Base-by-base conservation (phyloP, 2,888 invertebrate species). In the Agrotis segetum region DNA sequence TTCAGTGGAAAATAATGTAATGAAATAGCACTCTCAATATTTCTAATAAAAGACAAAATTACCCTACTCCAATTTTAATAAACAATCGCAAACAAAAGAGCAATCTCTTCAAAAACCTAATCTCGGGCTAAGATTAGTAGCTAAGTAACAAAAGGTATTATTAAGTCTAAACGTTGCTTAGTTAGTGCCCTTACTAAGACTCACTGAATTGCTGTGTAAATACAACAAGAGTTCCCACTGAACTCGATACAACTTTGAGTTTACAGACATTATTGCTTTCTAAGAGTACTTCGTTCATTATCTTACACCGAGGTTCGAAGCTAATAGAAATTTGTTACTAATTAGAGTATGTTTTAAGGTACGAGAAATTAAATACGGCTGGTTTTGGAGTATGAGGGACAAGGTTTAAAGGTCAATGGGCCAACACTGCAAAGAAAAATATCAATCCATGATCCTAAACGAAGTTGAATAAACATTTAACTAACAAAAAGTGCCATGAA, bases 191-290 rank as follows among this genome's bases (percentile, higher is more conserved):
- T 83, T 72, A 52, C 82, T 77, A 71, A 82, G 75, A 68, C 79
- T 72, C 81, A 71, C 78, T 84, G 88, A 88, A 90, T 89, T 89
- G 90, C 89, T 90, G 86, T 86, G 87, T 88, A 89, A 91, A 90
- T 88, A 91, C 85, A 83, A 77, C 82, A 77, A 81, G 84, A 79
- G 79, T 86, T 85, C 84, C 84, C 83, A 63, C 76, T 82, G 83
- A 88, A 89, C 86, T 88, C 84, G 79, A 89, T 86, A 86, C 84
- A 87, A 85, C 81, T 87, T 83, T 77, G 63, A 69, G 70, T 77
- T 78, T 79, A 76, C 78, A 87, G 89, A 85, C 89, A 79, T 88
- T 90, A 89, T 90, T 89, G 89, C 88, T 89, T 88, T 88, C 85
- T 70, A 85, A 87, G 87, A 84, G 85, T 80, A 81, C 88, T 89